A percentile compares a stretch with the other conserved stretches of the same genome.
Evolutionary conservation across 1,140 invertebrate species (phyloP).

Genomic region (Nylanderia fulva): DNA sequence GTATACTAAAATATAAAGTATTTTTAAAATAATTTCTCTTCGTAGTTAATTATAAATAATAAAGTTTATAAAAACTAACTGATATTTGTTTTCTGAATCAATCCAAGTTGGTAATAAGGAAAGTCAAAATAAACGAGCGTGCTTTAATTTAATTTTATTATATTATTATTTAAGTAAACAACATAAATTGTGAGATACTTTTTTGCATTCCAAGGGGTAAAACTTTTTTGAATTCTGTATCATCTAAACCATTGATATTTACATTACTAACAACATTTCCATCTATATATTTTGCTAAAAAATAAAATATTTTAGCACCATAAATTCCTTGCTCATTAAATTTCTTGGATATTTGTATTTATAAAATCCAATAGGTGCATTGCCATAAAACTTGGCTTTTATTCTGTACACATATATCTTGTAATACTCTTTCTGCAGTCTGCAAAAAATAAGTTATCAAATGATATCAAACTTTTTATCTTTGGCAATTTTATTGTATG

Average conservation of each 20-base stretch:
- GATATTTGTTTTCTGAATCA: neutral
- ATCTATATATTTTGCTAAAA: constrained; percentile 86
- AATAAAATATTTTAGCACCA: constrained; percentile 94
- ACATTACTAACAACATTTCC: constrained; percentile 83
- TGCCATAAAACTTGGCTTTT: constrained; percentile 91
- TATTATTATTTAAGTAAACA: constrained; percentile 81
- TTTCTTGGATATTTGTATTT: constrained; percentile 93
- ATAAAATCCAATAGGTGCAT: constrained; percentile 95
- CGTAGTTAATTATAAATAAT: neutral
- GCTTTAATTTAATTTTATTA: neutral
- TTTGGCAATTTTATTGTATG: neutral
- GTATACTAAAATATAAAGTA: neutral
- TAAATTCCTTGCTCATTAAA: constrained; percentile 85
- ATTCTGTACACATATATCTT: constrained; percentile 89
- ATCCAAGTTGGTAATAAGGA: neutral
- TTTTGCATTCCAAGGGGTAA: constrained; percentile 84
- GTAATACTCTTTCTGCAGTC: constrained; percentile 92
- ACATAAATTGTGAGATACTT: constrained; percentile 86
- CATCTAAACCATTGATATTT: constrained; percentile 89
- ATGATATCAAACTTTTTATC: neutral
- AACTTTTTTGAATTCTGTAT: constrained; percentile 85
- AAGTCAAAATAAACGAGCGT: neutral
- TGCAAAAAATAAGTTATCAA: constrained; percentile 78
- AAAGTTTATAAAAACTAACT: neutral
- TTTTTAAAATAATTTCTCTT: neutral